phyloP scores from a whole-genome alignment of 2,888 invertebrate genomes.

The Dasysyrphus albostriatus region DNA sequence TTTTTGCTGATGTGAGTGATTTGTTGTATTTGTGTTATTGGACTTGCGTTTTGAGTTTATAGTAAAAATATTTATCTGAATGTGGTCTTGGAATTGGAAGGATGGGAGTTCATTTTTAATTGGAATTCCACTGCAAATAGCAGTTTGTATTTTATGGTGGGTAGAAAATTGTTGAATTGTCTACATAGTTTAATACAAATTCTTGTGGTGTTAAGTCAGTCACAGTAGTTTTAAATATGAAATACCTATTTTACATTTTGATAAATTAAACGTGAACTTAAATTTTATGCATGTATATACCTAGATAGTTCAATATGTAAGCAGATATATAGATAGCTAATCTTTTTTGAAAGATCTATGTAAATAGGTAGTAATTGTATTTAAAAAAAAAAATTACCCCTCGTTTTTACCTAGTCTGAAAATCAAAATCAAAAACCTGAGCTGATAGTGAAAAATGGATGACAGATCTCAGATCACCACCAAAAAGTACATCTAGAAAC shows the following conservation, averaged over 20 bases:
- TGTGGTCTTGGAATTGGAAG: slow-evolving; percentile 32
- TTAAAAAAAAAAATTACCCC: no score
- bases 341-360: no score
- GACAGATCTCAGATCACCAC: no score
- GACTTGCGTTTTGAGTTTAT: slow-evolving; percentile 17
- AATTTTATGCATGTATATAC: no score
- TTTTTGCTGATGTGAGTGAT: neutral
- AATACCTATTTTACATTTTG: neutral
- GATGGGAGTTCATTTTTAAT: slow-evolving; percentile 45
- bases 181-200: neutral
- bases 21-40: neutral
- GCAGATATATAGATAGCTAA: no score
- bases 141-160: neutral
- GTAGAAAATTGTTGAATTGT: neutral
- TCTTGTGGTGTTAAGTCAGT: neutral
- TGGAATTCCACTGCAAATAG: slow-evolving; percentile 25
- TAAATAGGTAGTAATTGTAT: no score
- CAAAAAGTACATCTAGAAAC: no score
- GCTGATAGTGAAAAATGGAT: no score
- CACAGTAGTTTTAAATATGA: no score
- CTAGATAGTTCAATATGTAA: no score
- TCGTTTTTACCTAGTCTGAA: no score
- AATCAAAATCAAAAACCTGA: no score
- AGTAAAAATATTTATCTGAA: slow-evolving; percentile 1
- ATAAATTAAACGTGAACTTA: neutral